Percentiles rank a stretch among this genome's conserved stretches.
Evolutionary conservation across 1,140 invertebrate species (phyloP).

Genomic region (Cryptotermes secundus): DNA sequence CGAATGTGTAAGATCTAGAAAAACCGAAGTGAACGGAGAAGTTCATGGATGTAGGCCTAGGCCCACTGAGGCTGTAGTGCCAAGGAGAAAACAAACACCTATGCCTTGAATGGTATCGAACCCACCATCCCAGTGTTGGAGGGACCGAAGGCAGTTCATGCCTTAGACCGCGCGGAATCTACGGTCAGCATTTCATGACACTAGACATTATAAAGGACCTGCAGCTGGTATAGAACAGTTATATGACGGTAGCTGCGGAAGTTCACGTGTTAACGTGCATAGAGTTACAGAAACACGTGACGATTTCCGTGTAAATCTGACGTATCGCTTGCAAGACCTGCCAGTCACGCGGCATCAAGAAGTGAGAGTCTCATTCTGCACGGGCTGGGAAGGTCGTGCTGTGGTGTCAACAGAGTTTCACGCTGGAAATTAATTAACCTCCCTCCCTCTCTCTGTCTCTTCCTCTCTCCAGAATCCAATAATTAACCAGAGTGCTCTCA

Average conservation of each 20-base stretch:
- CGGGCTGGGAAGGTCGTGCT: background rate
- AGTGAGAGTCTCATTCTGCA: background rate
- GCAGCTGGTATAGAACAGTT: no score
- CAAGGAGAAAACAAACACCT: no score
- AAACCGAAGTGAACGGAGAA: no score
- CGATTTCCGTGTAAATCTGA: background rate
- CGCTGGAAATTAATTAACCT: conserved; percentile 1
- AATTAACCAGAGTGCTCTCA: conserved; percentile 19
- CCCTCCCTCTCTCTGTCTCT: background rate
- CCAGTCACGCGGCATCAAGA: background rate
- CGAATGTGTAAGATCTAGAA: no score
- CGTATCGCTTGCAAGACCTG: background rate
- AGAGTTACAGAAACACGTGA: background rate
- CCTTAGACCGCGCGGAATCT: no score
- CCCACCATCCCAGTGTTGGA: no score
- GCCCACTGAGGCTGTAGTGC: no score
- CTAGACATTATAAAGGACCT: no score
- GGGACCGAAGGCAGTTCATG: no score
- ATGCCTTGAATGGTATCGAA: no score
- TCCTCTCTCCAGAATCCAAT: background rate
- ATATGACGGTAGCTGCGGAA: background rate
- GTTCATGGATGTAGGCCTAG: no score
- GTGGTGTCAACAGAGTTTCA: background rate
- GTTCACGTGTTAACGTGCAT: background rate
- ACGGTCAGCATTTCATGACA: no score